phyloP scores from a whole-genome alignment of 2,888 invertebrate species.

The Chouioia cunea region DNA sequence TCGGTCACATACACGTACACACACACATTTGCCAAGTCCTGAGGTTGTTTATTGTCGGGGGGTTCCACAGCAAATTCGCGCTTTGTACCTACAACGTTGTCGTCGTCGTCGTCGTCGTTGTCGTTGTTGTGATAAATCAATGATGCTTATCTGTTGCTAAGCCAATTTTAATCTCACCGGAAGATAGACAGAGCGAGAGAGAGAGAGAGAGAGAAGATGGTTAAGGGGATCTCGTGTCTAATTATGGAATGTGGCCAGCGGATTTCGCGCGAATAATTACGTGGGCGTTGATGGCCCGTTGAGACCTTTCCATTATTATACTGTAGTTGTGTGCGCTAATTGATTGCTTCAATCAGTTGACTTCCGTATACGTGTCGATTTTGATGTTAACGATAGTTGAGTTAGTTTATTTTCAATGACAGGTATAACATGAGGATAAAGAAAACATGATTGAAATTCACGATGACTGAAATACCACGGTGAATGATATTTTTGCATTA shows the following conservation, averaged over 20 bases:
- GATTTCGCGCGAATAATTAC: slow-evolving; percentile 10
- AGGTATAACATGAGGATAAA: too few species aligned
- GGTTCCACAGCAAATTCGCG: slow-evolving; percentile 15
- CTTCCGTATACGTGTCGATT: too few species aligned
- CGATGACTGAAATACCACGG: too few species aligned
- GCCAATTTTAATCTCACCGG: too few species aligned
- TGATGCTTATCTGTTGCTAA: too few species aligned
- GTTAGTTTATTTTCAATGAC: too few species aligned
- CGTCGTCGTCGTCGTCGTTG: too few species aligned
- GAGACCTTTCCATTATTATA: slow-evolving; percentile 18
- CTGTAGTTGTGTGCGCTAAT: background rate
- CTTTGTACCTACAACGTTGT: slow-evolving; percentile 5
- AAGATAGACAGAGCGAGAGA: slow-evolving; percentile 6
- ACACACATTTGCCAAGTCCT: background rate
- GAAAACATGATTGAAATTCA: too few species aligned
- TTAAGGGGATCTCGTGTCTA: slow-evolving; percentile 2
- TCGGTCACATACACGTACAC: slow-evolving; percentile 27
- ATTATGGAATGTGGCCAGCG: slow-evolving; percentile 13
- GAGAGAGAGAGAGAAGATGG: background rate
- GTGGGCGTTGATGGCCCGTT: background rate
- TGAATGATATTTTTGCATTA: too few species aligned
- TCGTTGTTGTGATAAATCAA: too few species aligned
- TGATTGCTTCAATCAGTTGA: slow-evolving; percentile 5
- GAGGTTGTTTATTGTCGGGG: slow-evolving; percentile 31
- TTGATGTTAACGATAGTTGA: too few species aligned